Base-by-base conservation (phyloP, 64 coral and sea anemone genomes). In the Stichodactyla helianthus region DNA sequence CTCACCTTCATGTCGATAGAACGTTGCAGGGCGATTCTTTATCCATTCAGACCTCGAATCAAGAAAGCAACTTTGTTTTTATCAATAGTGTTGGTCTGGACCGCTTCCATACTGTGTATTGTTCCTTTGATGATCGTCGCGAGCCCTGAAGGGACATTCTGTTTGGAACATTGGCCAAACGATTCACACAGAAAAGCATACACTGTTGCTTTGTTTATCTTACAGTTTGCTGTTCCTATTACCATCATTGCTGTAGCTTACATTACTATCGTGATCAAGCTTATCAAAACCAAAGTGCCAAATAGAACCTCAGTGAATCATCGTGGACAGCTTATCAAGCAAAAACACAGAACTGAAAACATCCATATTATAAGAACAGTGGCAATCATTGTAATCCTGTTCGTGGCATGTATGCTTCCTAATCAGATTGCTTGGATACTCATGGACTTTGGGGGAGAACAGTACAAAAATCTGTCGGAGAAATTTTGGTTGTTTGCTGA, bases 171-270 rank as follows among this genome's bases (percentile, higher is more conserved):
- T 8, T 96, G 94, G 94, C 94, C 91, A 9, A 57, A 78, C 6
- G 85, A 77, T 5, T 27, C 63, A 10, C 81, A 89, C 27, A 54
- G 88, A 8, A 65, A 86, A 52, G 84, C 91, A 0, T 96, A 96
- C 53, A 96, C 94, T 59, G 88, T 77, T 31, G 94, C 82, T 4
- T 71, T 93, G 53, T 87, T 93, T n/a, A 35, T 83, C 20, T 13
- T 96, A 5, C 84, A 96, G 82, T 96, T 92, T 76, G 94, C 87
- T 13, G 70, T 93, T 12, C 94, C 94, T 54, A 74, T 96, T 13
- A 22, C 88, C 65, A 53, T 96, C 58, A 96, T 96, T 35, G 71
- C 79, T 70, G 91, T 86, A 67, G 88, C 94, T 12, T 96, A 96
- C 50, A 52, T 89, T 26, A 93, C 89, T 56, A 96, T 93, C 44